These are phyloP conservation scores for Brachypalpus laphriformis DNA, from an alignment of 2,888 invertebrate genomes.

Conservation along the genomic window DNA sequence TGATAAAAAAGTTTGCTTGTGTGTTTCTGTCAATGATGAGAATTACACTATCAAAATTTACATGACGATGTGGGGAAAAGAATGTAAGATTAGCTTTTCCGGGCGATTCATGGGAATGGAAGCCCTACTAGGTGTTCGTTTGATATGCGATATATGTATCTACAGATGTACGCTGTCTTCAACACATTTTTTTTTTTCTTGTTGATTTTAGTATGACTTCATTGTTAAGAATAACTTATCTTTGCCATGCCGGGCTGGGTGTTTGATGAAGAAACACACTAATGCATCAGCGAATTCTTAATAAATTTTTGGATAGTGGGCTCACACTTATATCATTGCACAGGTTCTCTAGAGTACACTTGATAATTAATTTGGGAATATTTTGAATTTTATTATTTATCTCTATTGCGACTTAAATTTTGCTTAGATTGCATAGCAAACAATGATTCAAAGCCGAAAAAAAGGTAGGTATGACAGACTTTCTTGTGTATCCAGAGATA, in stretches of 20 bases:
- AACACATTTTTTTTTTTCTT: neutral
- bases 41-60: slow-evolving; percentile 33
- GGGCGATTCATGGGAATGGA: slow-evolving; percentile 26
- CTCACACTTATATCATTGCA: too few relatives aligned
- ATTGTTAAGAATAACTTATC: slow-evolving; percentile 34
- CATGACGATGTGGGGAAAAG: neutral
- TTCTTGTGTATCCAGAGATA: neutral
- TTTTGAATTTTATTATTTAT: neutral
- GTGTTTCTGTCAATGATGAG: neutral
- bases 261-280: slow-evolving; percentile 3
- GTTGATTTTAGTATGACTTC: slow-evolving; percentile 30
- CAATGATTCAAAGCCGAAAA: neutral
- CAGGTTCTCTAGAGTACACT: too few relatives aligned
- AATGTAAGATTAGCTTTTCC: slow-evolving; percentile 4
- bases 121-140: slow-evolving; percentile 1
- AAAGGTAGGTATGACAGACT: neutral
- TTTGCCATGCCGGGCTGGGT: neutral
- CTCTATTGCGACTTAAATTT: neutral
- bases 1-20: neutral
- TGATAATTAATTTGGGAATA: neutral
- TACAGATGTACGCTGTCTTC: neutral
- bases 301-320: neutral
- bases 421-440: neutral
- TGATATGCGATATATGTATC: neutral
- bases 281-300: neutral